Evolutionary conservation across 2,113 vertebrate species (phyloP).

Genomic region (Semnornis frantzii): DNA sequence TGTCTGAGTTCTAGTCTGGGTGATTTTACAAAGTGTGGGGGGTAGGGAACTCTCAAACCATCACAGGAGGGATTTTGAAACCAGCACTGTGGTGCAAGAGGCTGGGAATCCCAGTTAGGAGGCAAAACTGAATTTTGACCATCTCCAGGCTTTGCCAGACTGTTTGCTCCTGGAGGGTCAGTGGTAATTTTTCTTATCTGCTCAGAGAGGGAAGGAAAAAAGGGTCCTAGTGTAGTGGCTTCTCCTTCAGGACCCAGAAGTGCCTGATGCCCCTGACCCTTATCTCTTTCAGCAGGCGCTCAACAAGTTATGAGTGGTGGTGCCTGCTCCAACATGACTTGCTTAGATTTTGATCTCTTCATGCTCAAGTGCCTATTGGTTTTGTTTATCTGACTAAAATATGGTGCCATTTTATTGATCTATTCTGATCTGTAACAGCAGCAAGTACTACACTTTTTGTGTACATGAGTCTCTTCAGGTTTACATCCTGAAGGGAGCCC

Average conservation of each 20-base stretch:
- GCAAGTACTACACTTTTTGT: background rate
- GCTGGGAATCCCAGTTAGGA: background rate
- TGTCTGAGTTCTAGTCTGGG: too few species aligned
- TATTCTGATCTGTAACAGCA: background rate
- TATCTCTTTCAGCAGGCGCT: background rate
- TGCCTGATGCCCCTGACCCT: accelerated
- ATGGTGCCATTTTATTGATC: background rate
- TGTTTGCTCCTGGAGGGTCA: background rate
- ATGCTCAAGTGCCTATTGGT: background rate
- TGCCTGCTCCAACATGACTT: accelerated
- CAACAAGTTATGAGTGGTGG: accelerated
- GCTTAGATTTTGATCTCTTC: background rate
- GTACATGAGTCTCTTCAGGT: accelerated
- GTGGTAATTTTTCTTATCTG: background rate
- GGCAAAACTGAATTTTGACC: accelerated
- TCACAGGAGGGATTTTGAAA: background rate
- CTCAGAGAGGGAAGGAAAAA: background rate
- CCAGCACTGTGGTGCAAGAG: accelerated
- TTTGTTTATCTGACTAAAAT: background rate
- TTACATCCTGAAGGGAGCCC: background rate
- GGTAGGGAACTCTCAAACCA: too few species aligned
- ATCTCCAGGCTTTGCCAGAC: accelerated
- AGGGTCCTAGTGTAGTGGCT: background rate
- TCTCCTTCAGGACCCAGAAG: background rate
- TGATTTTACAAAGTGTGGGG: too few species aligned